phyloP scores from a whole-genome alignment of 2,888 invertebrate species.

The Malacosoma neustria region DNA sequence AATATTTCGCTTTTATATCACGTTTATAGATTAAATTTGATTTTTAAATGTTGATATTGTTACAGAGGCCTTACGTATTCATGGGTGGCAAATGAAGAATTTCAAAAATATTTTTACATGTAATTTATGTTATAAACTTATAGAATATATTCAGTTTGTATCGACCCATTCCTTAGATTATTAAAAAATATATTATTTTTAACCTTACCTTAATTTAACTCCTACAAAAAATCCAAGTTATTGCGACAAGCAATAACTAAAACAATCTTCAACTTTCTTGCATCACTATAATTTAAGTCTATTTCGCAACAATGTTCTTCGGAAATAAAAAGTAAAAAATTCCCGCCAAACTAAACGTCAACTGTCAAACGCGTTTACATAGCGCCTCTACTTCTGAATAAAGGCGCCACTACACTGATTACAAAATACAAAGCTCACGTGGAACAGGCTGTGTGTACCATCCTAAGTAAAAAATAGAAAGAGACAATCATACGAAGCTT shows the following conservation, averaged over 20 bases:
- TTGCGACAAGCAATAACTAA: slow-evolving; percentile 61
- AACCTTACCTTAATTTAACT: slow-evolving; percentile 48
- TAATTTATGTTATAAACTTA: slow-evolving; percentile 71
- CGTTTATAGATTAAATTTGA: too few relatives aligned
- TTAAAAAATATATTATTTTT: too few relatives aligned
- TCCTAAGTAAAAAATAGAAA: slow-evolving; percentile 58
- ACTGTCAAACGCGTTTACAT: slow-evolving; percentile 63
- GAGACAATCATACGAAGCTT: slow-evolving; percentile 45
- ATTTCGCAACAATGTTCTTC: slow-evolving; percentile 22
- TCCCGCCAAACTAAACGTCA: slow-evolving; percentile 71
- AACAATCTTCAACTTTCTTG: slow-evolving; percentile 54
- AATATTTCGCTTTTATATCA: too few relatives aligned
- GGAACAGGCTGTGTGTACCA: slow-evolving; percentile 57
- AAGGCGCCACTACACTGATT: slow-evolving; percentile 71
- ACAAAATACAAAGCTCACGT: slow-evolving; percentile 71
- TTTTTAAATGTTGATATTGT: slow-evolving; percentile 24
- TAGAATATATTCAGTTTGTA: too few relatives aligned
- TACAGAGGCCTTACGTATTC: slow-evolving; percentile 55
- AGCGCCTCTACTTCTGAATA: slow-evolving; percentile 58
- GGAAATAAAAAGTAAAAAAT: slow-evolving; percentile 32
- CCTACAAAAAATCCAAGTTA: slow-evolving; percentile 60
- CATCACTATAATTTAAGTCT: slow-evolving; percentile 51
- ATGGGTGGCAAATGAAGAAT: slow-evolving; percentile 23
- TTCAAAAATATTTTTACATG: slow-evolving; percentile 40
- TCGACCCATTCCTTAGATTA: too few relatives aligned